Evolutionary conservation across 2,888 invertebrate genomes (phyloP), one percentile per base, ranked within the genome.

Genomic region (Endotricha flammealis): DNA sequence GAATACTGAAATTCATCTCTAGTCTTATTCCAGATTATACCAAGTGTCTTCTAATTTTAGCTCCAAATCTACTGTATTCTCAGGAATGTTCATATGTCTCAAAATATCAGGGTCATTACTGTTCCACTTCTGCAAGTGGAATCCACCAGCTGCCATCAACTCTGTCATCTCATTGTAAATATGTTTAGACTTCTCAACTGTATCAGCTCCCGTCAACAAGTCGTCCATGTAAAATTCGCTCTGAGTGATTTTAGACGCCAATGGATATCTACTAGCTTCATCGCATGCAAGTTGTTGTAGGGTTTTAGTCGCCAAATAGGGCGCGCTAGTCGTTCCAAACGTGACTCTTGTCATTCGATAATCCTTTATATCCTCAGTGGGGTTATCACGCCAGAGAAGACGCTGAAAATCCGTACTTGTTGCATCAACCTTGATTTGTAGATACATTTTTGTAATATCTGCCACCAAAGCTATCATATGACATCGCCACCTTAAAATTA

Each of bases 361-460:
- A 13, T 39, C 23, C 6, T 32, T 3, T 8, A 38, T 12, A 10
- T 33, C 14, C 2, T 13, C 12, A 11, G 16, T 12, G 12, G 29
- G 20, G 32, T 32, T 16, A 24, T 39, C 36, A 3, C 48, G 13
- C 44, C 44, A 48, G 1, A 42, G 7, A 11, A 43, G 9, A 1
- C 43, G 10, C 17, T 45, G 45, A 11, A 31, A 42, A 9, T 40
- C 33, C 3, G 17, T n/a, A 13, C 43, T 30, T 13, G 29, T 17
- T 4, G 32, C 11, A 8, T 7, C 10, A 5, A 45, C 32, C 7
- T 10, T 27, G 2, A 46, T 29, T 29, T 44, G 44, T 2, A 42
- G 28, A 24, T 56, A 63, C 57, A 63, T 63, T 43, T 63, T 51
- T n/a, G 39, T 29, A 7, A 54, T 41, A 29, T 48, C 46, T 1